phyloP scores from a whole-genome alignment of 2,113 vertebrate genomes.

The Oriolus oriolus region DNA sequence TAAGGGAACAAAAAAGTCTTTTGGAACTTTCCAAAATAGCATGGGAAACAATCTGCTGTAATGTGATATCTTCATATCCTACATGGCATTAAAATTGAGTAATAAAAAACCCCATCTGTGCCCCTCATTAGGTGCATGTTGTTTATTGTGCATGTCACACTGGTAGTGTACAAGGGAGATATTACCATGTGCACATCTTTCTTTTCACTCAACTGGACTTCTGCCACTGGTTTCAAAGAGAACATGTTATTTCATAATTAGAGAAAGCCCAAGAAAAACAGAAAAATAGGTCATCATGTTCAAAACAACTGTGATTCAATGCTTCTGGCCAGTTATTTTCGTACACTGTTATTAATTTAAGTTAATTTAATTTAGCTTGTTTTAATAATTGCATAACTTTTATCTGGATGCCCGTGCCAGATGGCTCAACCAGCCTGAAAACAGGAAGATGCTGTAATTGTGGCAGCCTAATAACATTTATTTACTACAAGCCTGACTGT shows the following conservation, averaged over 20 bases:
- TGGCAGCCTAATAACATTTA: constrained; percentile 36
- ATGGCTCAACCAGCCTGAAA: constrained; percentile 20
- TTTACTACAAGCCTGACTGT: constrained; percentile 31
- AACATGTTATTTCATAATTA: background rate
- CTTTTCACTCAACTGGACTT: background rate
- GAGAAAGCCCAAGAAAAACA: constrained; percentile 10
- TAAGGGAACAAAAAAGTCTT: background rate
- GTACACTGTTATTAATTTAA: constrained; percentile 47
- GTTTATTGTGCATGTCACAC: background rate
- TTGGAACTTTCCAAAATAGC: background rate
- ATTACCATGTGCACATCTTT: background rate
- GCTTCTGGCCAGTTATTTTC: constrained; percentile 43
- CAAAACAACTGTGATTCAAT: background rate
- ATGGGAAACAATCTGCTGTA: background rate
- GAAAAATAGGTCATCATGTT: constrained; percentile 47
- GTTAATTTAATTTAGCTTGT: constrained; percentile 67
- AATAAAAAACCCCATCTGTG: background rate
- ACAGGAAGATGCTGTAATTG: constrained; percentile 47
- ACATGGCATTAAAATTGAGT: background rate
- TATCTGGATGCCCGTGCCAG: constrained; percentile 35
- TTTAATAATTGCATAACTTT: constrained; percentile 50
- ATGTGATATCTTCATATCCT: background rate
- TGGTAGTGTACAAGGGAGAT: background rate
- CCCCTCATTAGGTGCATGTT: background rate
- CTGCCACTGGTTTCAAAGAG: constrained; percentile 1